Conservation (phyloP, 2,797 vertebrate genomes). For the Crotalus adamanteus region DNA sequence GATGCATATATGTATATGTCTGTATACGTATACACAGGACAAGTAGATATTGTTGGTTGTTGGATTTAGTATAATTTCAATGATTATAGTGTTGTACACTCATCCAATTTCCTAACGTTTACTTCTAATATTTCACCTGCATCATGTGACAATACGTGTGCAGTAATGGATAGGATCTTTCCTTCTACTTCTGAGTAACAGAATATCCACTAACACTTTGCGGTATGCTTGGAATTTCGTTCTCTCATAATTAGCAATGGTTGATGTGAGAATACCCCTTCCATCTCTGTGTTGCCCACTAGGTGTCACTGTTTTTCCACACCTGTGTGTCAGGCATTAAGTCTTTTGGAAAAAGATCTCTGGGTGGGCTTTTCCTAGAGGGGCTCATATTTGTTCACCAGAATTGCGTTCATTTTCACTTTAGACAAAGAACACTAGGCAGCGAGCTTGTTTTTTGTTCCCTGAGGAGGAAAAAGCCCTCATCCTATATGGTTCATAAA, state of each 20-base stretch:
- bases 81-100: background rate
- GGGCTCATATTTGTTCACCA: slow-evolving; percentile 14
- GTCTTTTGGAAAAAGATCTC: slow-evolving; percentile 7
- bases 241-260: background rate
- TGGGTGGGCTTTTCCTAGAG: slow-evolving; percentile 15
- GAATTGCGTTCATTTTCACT: slow-evolving; percentile 7
- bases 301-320: slow-evolving; percentile 36
- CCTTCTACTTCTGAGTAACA: background rate
- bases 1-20: background rate
- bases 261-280: background rate
- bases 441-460: background rate
- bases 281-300: slow-evolving; percentile 13
- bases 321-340: slow-evolving; percentile 1
- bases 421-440: slow-evolving; percentile 16
- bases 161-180: background rate
- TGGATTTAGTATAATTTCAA: background rate
- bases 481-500: background rate
- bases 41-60: background rate
- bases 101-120: background rate
- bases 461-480: background rate
- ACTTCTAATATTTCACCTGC: background rate
- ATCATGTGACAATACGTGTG: background rate
- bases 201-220: background rate
- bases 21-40: background rate
- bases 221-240: background rate